Percentiles rank a stretch among this genome's conserved stretches.
phyloP scores from a whole-genome alignment of 2,113 vertebrate genomes.

The Cavia porcellus region DNA sequence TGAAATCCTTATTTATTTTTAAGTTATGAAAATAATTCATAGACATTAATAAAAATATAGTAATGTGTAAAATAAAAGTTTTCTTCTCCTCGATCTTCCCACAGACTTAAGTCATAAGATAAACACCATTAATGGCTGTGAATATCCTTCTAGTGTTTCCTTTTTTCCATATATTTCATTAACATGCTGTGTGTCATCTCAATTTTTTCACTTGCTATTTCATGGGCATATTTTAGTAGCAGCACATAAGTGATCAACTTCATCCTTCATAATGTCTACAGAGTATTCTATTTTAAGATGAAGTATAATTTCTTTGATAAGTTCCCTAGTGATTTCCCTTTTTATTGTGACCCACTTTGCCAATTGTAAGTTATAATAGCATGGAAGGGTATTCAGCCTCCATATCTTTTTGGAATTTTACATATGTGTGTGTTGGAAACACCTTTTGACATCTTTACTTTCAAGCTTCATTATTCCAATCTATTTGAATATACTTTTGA shows the following conservation, averaged over 20 bases:
- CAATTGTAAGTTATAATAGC: neutral
- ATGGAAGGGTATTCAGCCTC: neutral
- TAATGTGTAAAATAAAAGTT: slow-evolving; percentile 9
- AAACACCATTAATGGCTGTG: neutral
- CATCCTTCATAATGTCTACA: neutral
- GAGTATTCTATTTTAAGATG: neutral
- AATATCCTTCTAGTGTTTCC: neutral
- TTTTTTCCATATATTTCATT: neutral
- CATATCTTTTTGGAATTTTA: neutral
- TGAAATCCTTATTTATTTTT: neutral
- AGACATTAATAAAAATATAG: neutral
- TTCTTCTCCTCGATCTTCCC: neutral
- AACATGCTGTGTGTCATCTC: neutral
- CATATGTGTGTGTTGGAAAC: slow-evolving; percentile 4
- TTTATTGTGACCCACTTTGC: slow-evolving; percentile 33
- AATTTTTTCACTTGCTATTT: neutral
- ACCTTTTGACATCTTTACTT: neutral
- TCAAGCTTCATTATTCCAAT: neutral
- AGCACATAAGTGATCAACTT: neutral
- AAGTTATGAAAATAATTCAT: slow-evolving; percentile 29
- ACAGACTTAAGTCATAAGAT: neutral
- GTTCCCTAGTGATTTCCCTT: neutral
- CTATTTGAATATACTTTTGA: neutral
- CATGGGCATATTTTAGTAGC: neutral
- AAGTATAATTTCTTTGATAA: neutral